Base-by-base conservation (phyloP, 2,888 invertebrate species). In the Scaptomyza caliginosa region DNA sequence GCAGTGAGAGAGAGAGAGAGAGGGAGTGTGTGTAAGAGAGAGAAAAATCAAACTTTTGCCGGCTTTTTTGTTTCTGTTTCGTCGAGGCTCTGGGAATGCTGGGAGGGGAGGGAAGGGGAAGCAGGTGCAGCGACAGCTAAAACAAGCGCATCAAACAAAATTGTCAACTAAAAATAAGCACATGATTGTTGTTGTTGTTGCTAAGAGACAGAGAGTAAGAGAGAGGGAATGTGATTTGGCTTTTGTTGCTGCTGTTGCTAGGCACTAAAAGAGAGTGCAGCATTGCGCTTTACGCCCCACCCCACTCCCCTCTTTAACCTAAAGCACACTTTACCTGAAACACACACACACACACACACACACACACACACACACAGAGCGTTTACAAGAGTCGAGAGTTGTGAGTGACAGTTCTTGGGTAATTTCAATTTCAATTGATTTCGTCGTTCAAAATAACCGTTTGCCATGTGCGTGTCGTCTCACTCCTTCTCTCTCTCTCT, bases 381-480 rank as follows among this genome's bases (percentile, higher is more conserved):
- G 51, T 63, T 45, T 10, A 26, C 26, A n/a, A 56, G 24, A 39
- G 51, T 32, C 57, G 42, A 52, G 38, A 57, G 38, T 71, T 76
- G n/a, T n/a, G 58, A 72, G 77, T 77, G 72, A 77, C 72, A 72
- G 77, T 72, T 72, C 73, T 72, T 72, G 67, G 72, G 77, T 73
- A 72, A 77, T 71, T 72, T 87, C 59, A 65, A 66, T 85, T 85
- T 80, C 83, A 87, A 85, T 80, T 85, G 83, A 88, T 86, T 85
- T 77, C 68, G 62, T 63, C 49, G 64, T 36, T 84, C 60, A 60
- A 85, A 84, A 81, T 77, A 80, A 77, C 84, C 49, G 59, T 50
- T 59, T 65, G 59, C 45, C 56, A 49, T 57, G 55, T 46, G 62
- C 40, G 23, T 54, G 39, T 23, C 28, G 28, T 8, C 8, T n/a